These are phyloP conservation scores for Myotis brandtii DNA, from an alignment of 2,113 vertebrate species.

Conservation along the genomic window DNA sequence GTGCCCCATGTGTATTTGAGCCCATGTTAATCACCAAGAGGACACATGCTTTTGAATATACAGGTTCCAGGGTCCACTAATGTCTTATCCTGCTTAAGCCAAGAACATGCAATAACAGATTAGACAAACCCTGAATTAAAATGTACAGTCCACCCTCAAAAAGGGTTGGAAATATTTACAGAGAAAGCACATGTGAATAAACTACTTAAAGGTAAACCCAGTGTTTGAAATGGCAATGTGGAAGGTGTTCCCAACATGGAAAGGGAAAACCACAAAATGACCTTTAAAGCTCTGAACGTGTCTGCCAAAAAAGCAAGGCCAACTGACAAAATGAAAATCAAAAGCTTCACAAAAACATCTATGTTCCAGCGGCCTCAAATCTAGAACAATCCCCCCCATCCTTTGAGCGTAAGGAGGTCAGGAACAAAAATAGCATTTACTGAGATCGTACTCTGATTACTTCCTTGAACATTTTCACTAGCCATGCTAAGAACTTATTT, in stretches of 20 bases:
- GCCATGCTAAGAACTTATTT: neutral
- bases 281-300: neutral
- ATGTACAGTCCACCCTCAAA: neutral
- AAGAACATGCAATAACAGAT: neutral
- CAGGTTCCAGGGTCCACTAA: neutral
- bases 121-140: conserved; percentile 15
- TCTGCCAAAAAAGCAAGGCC: neutral
- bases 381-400: too few relatives aligned
- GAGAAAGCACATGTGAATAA: neutral
- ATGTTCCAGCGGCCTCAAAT: neutral
- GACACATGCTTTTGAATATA: neutral
- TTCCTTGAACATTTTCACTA: neutral
- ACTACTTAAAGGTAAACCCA: neutral
- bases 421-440: neutral
- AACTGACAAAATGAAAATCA: neutral
- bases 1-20: neutral
- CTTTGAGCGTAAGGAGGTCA: neutral
- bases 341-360: neutral
- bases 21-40: neutral
- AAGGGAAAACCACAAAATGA: conserved; percentile 30
- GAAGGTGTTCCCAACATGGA: neutral
- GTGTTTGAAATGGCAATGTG: neutral
- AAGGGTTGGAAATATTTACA: neutral
- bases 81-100: neutral
- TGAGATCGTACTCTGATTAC: neutral